These are phyloP conservation scores for Tupiocoris notatus DNA, from an alignment of 2,888 invertebrate species.

Conservation along the genomic window DNA sequence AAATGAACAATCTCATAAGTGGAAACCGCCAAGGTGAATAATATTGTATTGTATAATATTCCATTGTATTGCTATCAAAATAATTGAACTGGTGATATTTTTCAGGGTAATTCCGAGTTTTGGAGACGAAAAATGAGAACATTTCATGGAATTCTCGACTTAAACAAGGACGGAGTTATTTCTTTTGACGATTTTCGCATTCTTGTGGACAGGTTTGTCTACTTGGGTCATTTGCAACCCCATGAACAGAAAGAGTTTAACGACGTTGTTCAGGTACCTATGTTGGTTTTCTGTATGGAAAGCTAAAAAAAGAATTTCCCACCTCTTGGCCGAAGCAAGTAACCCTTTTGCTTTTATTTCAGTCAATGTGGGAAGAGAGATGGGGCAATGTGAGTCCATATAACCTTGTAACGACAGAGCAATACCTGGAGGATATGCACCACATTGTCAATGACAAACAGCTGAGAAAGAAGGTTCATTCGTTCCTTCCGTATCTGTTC, in stretches of 20 bases:
- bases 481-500: constrained; percentile 78
- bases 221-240: constrained; percentile 69
- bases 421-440: constrained; percentile 78
- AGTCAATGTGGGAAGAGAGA: constrained; percentile 77
- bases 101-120: constrained; percentile 63
- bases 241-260: constrained; percentile 68
- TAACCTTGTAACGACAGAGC: constrained; percentile 77
- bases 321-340: too few species aligned
- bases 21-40: too few species aligned
- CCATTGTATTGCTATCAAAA: not conserved
- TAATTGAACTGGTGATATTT: constrained; percentile 41
- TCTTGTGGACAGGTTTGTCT: constrained; percentile 70
- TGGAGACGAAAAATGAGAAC: constrained; percentile 86
- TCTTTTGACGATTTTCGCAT: constrained; percentile 78
- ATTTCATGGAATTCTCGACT: constrained; percentile 75
- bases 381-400: constrained; percentile 80
- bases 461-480: constrained; percentile 70
- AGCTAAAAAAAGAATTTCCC: too few species aligned
- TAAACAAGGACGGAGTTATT: constrained; percentile 82
- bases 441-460: constrained; percentile 75
- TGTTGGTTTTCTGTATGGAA: too few species aligned
- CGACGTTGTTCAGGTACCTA: constrained; percentile 68
- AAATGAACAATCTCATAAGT: too few species aligned
- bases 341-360: too few species aligned
- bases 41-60: too few species aligned